Percentiles rank a stretch among this genome's conserved stretches.
phyloP scores from a whole-genome alignment of 2,888 invertebrate genomes.

The Antheraea yamamai region DNA sequence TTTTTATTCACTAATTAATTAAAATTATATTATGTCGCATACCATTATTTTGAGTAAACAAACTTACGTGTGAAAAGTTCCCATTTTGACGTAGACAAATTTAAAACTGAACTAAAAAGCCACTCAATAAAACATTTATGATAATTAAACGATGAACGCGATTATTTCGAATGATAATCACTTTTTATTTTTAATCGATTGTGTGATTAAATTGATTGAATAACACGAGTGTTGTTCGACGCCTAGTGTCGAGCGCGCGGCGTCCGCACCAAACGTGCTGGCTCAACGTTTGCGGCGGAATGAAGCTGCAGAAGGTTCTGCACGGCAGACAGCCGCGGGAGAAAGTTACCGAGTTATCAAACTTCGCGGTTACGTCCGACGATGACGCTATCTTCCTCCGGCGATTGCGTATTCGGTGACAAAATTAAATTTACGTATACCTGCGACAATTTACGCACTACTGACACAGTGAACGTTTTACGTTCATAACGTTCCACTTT shows the following conservation, averaged over 20 bases:
- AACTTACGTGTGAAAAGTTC: constrained; percentile 69
- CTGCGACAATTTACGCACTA: constrained; percentile 61
- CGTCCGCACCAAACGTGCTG: constrained; percentile 65
- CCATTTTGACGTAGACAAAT: constrained; percentile 56
- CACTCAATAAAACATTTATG: constrained; percentile 60
- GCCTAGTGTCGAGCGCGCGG: constrained; percentile 55
- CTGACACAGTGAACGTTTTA: constrained; percentile 72
- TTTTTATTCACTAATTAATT: constrained; percentile 17
- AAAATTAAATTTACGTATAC: constrained; percentile 71
- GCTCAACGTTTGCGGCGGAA: constrained; percentile 62
- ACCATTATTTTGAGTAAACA: constrained; percentile 30
- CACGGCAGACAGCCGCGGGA: constrained; percentile 55
- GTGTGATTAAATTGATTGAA: constrained; percentile 38
- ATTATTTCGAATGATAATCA: constrained; percentile 41
- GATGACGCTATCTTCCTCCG: constrained; percentile 73
- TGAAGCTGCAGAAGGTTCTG: constrained; percentile 57
- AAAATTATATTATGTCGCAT: constrained; percentile 22
- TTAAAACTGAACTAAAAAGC: constrained; percentile 49
- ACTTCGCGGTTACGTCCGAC: constrained; percentile 76
- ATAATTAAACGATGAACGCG: constrained; percentile 48
- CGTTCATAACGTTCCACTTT: constrained; percentile 60
- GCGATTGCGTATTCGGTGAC: constrained; percentile 78
- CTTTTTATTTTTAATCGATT: constrained; percentile 44
- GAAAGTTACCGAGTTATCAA: constrained; percentile 79
- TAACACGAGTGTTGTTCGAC: constrained; percentile 43